A percentile compares a stretch with the other conserved stretches of the same genome.
Evolutionary conservation across 2,888 invertebrate genomes (phyloP).

Genomic region (Octonoba sinensis): DNA sequence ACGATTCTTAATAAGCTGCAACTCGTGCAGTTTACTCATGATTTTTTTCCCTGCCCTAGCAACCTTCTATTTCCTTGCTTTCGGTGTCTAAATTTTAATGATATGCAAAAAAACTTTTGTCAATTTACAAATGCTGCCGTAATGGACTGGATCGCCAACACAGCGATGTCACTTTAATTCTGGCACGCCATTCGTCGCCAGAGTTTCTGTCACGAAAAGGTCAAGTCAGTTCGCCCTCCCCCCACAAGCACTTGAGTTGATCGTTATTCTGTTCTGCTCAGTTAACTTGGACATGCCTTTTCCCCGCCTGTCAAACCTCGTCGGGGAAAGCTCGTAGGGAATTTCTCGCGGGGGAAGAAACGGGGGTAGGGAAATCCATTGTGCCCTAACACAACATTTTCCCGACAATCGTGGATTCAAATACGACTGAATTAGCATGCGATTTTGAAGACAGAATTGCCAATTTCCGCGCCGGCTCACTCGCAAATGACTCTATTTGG

Average conservation of each 20-base stretch:
- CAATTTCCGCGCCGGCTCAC: constrained; percentile 6
- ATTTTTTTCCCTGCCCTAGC: too few relatives aligned
- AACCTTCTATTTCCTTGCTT: too few relatives aligned
- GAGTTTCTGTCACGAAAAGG: constrained; percentile 17
- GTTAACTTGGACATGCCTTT: constrained; percentile 19
- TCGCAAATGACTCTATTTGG: constrained; percentile 38
- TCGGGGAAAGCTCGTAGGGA: constrained; percentile 2
- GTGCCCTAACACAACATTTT: constrained; percentile 37
- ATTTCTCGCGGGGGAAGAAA: too few relatives aligned
- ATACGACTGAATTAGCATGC: constrained; percentile 34
- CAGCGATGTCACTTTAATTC: background rate
- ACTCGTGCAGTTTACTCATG: too few relatives aligned
- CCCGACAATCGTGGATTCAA: constrained; percentile 37
- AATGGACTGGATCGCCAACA: background rate
- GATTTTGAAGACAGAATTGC: constrained; percentile 7
- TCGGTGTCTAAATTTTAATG: too few relatives aligned
- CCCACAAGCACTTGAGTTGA: constrained; percentile 11
- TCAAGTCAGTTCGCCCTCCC: constrained; percentile 32
- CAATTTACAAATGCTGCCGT: too few relatives aligned
- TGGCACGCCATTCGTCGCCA: background rate
- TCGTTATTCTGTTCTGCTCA: constrained; percentile 30
- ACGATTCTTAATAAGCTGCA: too few relatives aligned
- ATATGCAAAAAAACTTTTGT: too few relatives aligned
- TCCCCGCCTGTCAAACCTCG: constrained; percentile 43
- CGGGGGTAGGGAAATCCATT: constrained; percentile 10